Evolutionary conservation across 2,797 vertebrate genomes (phyloP), one percentile per base, ranked within the genome.

Genomic region (Tarsius wallacei): DNA sequence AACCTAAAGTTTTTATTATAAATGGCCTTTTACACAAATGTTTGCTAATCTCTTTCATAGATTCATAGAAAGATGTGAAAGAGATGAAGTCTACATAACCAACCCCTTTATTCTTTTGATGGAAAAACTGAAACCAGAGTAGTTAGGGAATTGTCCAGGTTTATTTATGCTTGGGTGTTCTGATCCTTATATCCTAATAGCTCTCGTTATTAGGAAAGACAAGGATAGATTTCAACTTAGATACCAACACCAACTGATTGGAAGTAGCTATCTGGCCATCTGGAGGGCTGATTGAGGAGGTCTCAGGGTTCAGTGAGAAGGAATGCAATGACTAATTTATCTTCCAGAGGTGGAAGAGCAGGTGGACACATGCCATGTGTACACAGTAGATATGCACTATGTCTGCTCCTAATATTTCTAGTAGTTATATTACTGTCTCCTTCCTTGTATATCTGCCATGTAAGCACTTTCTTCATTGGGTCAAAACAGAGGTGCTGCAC

Each of bases 91-190:
- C 95, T 77, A 61, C 1, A 2, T 87, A 94, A 71, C 12, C 13
- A 7, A 57, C 26, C 5, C 26, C 71, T 70, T 93, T 22, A 42
- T 71, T 53, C 63, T 66, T 2, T 81, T 33, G 31, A 73, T 93
- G 83, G 22, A 5, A 86, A 61, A 93, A 42, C 14, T 61, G n/a
- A 94, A 87, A 74, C 16, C 26, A 80, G 73, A 91, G 31, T 82
- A 82, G 19, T 36, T 70, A 64, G 51, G 5, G 47, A 70, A 70
- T 51, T 76, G 16, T 16, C 82, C 15, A 8, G 31, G n/a, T 51
- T 31, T 80, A 63, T 51, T 80, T 74, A 13, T 59, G 24, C 19
- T n/a, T 74, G 14, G 12, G 0, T 85, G 31, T 84, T 84, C 28
- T 76, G 42, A 71, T 81, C 26, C 66, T 73, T 71, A 22, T 33